phyloP scores from a whole-genome alignment of 2,888 invertebrate genomes.

The Trichogramma evanescens region DNA sequence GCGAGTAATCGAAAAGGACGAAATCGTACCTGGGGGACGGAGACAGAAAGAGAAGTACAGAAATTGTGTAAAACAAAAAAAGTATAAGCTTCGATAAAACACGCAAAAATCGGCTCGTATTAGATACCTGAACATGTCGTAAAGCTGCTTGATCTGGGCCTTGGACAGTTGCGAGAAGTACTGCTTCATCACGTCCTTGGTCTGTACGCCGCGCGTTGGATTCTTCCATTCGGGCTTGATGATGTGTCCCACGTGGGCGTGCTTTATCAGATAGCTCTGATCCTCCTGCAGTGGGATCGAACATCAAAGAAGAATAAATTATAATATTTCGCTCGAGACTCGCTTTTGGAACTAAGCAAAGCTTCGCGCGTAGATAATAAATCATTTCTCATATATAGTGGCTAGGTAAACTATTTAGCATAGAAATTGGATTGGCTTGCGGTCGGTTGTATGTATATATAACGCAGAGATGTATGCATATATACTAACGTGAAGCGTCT shows the following conservation, averaged over 20 bases:
- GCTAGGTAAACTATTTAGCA: neutral
- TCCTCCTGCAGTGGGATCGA: constrained; percentile 56
- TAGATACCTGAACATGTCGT: constrained; percentile 67
- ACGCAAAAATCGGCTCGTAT: neutral
- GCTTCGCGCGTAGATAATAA: too few species aligned
- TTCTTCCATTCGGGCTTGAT: constrained; percentile 80
- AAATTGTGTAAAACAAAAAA: neutral
- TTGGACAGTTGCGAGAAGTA: constrained; percentile 71
- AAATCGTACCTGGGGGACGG: constrained; percentile 68
- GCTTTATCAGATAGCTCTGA: constrained; percentile 73
- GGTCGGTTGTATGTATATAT: neutral
- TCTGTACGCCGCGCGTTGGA: constrained; percentile 69
- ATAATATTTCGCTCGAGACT: too few species aligned
- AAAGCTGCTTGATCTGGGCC: constrained; percentile 67
- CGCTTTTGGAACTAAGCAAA: too few species aligned
- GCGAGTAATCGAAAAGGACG: constrained; percentile 77
- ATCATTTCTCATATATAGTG: too few species aligned
- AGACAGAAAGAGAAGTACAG: constrained; percentile 36
- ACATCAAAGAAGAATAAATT: too few species aligned
- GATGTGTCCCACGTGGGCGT: constrained; percentile 65
- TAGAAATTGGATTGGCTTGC: neutral
- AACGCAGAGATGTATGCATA: neutral
- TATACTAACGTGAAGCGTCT: constrained; percentile 63
- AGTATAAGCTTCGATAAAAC: neutral
- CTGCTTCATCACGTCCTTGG: constrained; percentile 63